These are phyloP conservation scores for Andricus curvator DNA, from an alignment of 2,888 invertebrate genomes.

Conservation along the genomic window DNA sequence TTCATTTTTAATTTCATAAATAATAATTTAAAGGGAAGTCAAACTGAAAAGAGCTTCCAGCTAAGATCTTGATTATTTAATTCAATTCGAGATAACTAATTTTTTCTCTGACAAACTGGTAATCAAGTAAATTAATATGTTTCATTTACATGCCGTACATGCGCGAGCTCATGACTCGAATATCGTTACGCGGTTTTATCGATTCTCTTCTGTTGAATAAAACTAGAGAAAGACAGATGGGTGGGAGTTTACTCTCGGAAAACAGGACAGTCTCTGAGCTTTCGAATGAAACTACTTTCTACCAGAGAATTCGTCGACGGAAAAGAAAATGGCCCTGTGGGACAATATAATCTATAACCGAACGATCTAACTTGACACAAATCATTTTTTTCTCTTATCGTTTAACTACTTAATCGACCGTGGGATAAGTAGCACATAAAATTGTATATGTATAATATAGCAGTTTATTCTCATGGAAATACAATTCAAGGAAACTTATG, in stretches of 20 bases:
- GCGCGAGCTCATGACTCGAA: slow-evolving; percentile 55
- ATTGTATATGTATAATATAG: not conserved
- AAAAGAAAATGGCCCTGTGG: slow-evolving; percentile 31
- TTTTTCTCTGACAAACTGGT: not conserved
- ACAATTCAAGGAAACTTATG: not conserved
- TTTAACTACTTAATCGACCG: slow-evolving; percentile 9
- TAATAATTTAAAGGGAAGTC: not conserved
- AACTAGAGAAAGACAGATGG: slow-evolving; percentile 16
- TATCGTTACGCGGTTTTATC: slow-evolving; percentile 62
- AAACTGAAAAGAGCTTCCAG: not conserved
- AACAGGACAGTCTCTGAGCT: slow-evolving; percentile 18
- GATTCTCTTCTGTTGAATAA: slow-evolving; percentile 55
- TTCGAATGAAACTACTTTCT: slow-evolving; percentile 31
- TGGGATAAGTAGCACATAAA: slow-evolving; percentile 4
- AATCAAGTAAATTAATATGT: slow-evolving; percentile 35
- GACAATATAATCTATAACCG: slow-evolving; percentile 13
- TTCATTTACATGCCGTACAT: slow-evolving; percentile 48
- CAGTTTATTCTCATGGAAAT: slow-evolving; percentile 16
- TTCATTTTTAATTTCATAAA: no score
- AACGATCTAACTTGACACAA: slow-evolving; percentile 15
- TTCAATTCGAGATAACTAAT: not conserved
- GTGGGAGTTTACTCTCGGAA: not conserved
- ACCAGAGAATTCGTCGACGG: slow-evolving; percentile 11
- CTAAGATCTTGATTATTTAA: not conserved
- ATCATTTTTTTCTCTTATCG: slow-evolving; percentile 26